Evolutionary conservation across 2,888 invertebrate species (phyloP), one percentile per base, ranked within the genome.

Genomic region (Drosophila suboccidentalis): DNA sequence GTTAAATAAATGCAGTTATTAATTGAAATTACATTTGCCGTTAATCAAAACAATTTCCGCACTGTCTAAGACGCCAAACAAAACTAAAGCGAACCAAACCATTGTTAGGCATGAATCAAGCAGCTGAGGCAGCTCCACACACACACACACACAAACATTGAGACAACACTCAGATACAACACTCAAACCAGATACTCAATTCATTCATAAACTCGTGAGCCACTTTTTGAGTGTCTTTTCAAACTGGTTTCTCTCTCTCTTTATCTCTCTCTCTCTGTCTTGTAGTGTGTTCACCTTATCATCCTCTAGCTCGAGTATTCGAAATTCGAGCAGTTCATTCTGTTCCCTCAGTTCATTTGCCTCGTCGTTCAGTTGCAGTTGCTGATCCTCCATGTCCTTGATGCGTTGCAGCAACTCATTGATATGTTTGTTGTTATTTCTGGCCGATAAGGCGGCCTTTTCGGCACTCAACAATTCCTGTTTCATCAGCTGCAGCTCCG

Each of bases 321-420:
- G 94, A 93, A 96, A 96, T 93, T 96, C 96, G 91, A 96, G 94
- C 78, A 96, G 94, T 92, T 96, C 96, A 92, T 96, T 96, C 91
- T 96, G 96, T 91, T 96, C 96, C 81, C 95, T 94, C 87, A 96
- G 94, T 92, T 96, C 96, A 79, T 95, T 94, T 75, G 95, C 93
- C 91, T 96, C 96, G 87, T 95, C 94, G 85, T 94, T 92, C 43
- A 96, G 94, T 72, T 94, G 93, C 90, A 94, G 93, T 91, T 95
- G 94, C 51, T 93, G 92, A 36, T 93, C 93, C 78, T 94, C 94
- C 57, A 94, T 87, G 54, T 92, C 92, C 58, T 92, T 92, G 39
- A 94, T 91, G 66, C 93, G 88, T 38, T 91, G 90, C 74, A 93
- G 64, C 81, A 93, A 71, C 90, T 91, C 69, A 86, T 92, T 80